These are phyloP conservation scores for Ctenopoma multispine DNA, from an alignment of 2,797 vertebrate genomes.

Conservation along the genomic window DNA sequence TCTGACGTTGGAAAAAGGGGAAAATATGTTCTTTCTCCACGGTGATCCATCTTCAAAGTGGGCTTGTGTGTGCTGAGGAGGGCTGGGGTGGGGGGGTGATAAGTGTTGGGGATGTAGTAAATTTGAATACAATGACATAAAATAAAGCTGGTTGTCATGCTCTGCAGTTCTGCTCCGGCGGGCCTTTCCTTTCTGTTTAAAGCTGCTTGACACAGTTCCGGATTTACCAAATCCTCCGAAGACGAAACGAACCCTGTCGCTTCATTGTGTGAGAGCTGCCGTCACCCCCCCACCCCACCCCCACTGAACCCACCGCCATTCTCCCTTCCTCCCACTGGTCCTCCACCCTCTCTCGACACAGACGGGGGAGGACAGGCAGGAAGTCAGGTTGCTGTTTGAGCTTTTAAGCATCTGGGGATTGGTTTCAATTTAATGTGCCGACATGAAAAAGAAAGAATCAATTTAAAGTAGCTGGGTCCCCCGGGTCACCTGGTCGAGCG, in stretches of 20 bases:
- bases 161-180: constrained; percentile 71
- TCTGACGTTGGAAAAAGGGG: constrained; percentile 63
- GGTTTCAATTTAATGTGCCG: constrained; percentile 74
- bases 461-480: constrained; percentile 67
- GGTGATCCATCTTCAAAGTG: constrained; percentile 74
- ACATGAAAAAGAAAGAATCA: constrained; percentile 70
- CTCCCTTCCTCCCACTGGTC: constrained; percentile 25
- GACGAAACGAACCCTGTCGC: constrained; percentile 76
- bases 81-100: constrained; percentile 52
- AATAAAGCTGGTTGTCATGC: constrained; percentile 81
- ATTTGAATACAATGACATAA: constrained; percentile 82
- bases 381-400: constrained; percentile 65
- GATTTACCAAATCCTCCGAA: constrained; percentile 80
- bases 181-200: constrained; percentile 73
- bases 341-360: constrained; percentile 29
- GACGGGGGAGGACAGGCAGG: constrained; percentile 30
- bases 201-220: constrained; percentile 80
- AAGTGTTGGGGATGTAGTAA: constrained; percentile 71
- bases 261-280: constrained; percentile 74
- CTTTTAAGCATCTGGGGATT: constrained; percentile 71
- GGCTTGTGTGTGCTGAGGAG: constrained; percentile 43
- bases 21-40: constrained; percentile 63
- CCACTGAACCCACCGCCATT: background rate
- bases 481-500: constrained; percentile 66
- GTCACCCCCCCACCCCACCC: constrained; percentile 38